Percentiles rank a stretch among this genome's conserved stretches.
These are phyloP conservation scores for Sorex fumeus DNA, from an alignment of 2,113 vertebrate genomes.

Conservation along the genomic window DNA sequence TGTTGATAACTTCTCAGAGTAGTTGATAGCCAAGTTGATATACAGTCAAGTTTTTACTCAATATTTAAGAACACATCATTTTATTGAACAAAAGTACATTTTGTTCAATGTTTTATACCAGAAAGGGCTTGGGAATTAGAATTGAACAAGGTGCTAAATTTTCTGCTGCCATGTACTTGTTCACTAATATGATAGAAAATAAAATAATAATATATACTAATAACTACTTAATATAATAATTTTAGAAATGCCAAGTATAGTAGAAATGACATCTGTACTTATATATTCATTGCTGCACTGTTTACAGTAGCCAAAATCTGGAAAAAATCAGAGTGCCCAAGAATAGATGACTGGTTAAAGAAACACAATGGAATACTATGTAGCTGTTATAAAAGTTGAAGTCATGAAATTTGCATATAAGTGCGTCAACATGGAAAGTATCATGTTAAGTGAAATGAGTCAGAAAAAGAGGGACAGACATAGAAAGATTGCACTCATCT, in stretches of 20 bases:
- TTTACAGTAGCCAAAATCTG: too few species aligned
- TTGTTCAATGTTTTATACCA: neutral
- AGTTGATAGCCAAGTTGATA: neutral
- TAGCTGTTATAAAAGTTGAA: too few species aligned
- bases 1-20: neutral
- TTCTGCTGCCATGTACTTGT: neutral
- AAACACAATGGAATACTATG: too few species aligned
- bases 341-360: too few species aligned
- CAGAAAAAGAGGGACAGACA: too few species aligned
- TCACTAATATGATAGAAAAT: neutral
- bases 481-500: too few species aligned
- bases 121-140: neutral
- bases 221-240: neutral
- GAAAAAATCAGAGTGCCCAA: too few species aligned
- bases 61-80: neutral
- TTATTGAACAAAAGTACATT: slow-evolving; percentile 26
- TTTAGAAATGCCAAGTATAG: slow-evolving; percentile 4
- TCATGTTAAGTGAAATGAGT: too few species aligned
- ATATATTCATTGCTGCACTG: too few species aligned
- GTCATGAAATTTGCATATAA: too few species aligned
- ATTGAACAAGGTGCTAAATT: neutral
- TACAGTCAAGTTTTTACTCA: neutral
- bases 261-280: too few species aligned
- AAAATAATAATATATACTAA: neutral
- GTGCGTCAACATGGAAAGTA: too few species aligned